These are phyloP conservation scores for Folsomia candida DNA, from an alignment of 2,888 invertebrate species.

Conservation along the genomic window DNA sequence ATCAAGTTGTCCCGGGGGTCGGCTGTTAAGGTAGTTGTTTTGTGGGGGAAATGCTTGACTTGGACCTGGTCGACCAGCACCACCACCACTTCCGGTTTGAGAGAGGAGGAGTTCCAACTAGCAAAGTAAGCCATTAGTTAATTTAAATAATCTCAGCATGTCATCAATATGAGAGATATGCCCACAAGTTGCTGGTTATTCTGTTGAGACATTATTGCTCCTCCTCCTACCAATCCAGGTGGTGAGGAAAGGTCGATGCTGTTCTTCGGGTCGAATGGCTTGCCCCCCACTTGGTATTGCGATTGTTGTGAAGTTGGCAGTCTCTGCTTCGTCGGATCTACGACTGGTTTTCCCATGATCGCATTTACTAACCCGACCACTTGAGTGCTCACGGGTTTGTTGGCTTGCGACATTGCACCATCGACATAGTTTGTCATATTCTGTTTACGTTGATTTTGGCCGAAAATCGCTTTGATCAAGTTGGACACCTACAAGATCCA, in stretches of 20 bases:
- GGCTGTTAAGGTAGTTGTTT: background rate
- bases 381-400: slow-evolving; percentile 47
- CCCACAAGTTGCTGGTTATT: too few species aligned
- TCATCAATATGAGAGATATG: too few species aligned
- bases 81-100: too few species aligned
- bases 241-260: too few species aligned
- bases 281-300: background rate
- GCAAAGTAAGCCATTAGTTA: background rate
- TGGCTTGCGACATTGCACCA: slow-evolving; percentile 41
- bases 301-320: background rate
- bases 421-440: slow-evolving; percentile 48
- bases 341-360: background rate
- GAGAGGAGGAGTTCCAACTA: background rate
- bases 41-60: background rate
- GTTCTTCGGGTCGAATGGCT: background rate
- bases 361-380: slow-evolving; percentile 36
- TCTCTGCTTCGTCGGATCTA: background rate
- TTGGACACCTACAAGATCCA: slow-evolving; percentile 41
- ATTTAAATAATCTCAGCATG: too few species aligned
- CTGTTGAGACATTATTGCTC: too few species aligned
- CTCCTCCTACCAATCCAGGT: too few species aligned
- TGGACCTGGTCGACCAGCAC: background rate
- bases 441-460: slow-evolving; percentile 36
- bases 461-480: slow-evolving; percentile 48
- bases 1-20: background rate